A percentile compares a stretch with the other conserved stretches of the same genome.
Conservation (phyloP, 2,888 invertebrate genomes). For the Tryphoninae sp. region DNA sequence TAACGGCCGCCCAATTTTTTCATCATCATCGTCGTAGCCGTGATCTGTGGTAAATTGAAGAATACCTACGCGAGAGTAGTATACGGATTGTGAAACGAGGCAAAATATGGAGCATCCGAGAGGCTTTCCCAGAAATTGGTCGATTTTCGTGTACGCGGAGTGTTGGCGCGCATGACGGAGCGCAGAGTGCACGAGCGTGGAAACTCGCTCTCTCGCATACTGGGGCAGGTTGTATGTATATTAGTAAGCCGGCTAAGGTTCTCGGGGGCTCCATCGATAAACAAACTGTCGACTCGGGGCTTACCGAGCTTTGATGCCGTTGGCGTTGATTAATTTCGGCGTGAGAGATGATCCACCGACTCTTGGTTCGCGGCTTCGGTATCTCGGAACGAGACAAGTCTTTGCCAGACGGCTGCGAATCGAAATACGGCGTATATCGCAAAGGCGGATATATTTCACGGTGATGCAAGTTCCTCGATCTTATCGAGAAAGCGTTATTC, state of each 20-base stretch:
- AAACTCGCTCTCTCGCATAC: conserved; percentile 2
- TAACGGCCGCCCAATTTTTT: too few relatives aligned
- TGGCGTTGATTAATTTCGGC: conserved; percentile 79
- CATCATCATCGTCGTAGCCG: too few relatives aligned
- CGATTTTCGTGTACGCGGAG: conserved; percentile 25
- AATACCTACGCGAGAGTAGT: neutral
- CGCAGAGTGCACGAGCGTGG: conserved; percentile 1
- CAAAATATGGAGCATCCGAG: conserved; percentile 4
- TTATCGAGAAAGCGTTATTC: too few relatives aligned
- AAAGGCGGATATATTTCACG: conserved; percentile 2
- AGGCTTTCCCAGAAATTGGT: conserved; percentile 36
- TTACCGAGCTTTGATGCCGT: conserved; percentile 78
- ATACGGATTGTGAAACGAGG: conserved; percentile 21
- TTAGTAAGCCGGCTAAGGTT: conserved; percentile 37
- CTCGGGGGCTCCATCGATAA: conserved; percentile 72
- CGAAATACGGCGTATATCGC: neutral
- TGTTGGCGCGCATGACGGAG: conserved; percentile 6
- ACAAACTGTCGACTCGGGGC: conserved; percentile 74
- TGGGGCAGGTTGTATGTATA: neutral
- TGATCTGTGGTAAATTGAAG: neutral
- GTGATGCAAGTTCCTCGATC: too few relatives aligned
- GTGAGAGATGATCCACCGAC: conserved; percentile 71
- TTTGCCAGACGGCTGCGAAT: neutral
- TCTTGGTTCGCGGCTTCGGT: neutral
- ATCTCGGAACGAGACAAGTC: conserved; percentile 31